Base-by-base conservation (phyloP, 2,888 invertebrate species). In the Belgica antarctica region DNA sequence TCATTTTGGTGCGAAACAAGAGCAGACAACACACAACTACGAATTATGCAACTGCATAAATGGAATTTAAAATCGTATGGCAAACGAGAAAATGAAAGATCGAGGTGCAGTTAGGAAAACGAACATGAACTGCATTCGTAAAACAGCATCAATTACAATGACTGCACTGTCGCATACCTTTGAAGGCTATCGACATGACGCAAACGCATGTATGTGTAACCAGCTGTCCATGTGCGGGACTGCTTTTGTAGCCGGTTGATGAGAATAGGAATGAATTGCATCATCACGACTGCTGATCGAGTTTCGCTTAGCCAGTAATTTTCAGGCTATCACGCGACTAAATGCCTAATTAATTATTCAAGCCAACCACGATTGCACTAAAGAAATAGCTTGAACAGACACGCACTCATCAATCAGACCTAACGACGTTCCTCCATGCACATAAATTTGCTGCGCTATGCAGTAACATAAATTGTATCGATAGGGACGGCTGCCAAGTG, bases 111-210 rank as follows among this genome's bases (percentile, higher is more conserved):
- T 22, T 17, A 19, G 52, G 17, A 22, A 22, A 52, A 12, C 17
- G 52, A n/a, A 22, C 52, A 19, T 41, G n/a, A 41, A 15, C 41
- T 41, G 10, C 41, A 15, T 15, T 41, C 4, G 41, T 41, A n/a
- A 46, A 46, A 46, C 12, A 15, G 46, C 3, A 46, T 27, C 59
- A 24, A 59, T 59, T 52, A 52, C 25, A 15, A 27, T 5, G 25
- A 27, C 59, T n/a, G 27, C 27, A 52, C 27, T 59, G 59, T 59
- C n/a, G 17, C 59, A 59, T 65, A 25, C 65, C 65, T 65, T 65
- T 46, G 65, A 65, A 65, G 65, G 47, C 65, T 41, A 65, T 22
- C 47, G 46, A 47, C 17, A 65, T 65, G 65, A 65, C 36, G 65
- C 41, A 27, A 17, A 10, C 24, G 31, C 36, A 15, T 22, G 27